These are phyloP conservation scores for Leptopterna dolabrata DNA, from an alignment of 2,888 invertebrate species.

Conservation along the genomic window DNA sequence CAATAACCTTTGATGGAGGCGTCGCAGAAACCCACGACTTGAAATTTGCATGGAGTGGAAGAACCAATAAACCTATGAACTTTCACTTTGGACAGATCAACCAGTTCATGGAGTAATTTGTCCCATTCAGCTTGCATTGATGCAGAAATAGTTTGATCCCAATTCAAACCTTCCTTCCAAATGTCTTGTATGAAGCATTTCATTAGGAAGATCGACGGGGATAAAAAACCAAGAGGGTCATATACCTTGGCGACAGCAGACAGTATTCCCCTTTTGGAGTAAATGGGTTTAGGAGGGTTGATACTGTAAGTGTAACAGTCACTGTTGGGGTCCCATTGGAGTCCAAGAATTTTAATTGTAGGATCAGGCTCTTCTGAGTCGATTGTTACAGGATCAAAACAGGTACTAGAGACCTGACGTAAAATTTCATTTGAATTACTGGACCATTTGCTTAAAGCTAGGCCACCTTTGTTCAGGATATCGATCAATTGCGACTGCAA, in stretches of 20 bases:
- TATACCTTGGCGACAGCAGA: conserved; percentile 35
- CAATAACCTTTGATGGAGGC: neutral
- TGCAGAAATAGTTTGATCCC: neutral
- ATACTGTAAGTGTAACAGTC: conserved; percentile 57
- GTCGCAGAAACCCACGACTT: conserved; percentile 5
- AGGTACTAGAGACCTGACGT: neutral
- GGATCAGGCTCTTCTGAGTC: conserved; percentile 17
- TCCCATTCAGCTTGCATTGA: neutral
- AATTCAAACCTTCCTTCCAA: neutral
- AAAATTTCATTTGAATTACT: conserved; percentile 53
- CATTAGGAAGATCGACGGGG: neutral
- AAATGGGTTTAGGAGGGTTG: neutral
- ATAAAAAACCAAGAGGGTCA: conserved; percentile 10
- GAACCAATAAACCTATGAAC: neutral
- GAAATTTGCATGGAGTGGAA: neutral
- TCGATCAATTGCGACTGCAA: too few relatives aligned
- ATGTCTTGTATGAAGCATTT: neutral
- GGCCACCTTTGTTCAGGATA: neutral
- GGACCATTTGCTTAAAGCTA: conserved; percentile 21
- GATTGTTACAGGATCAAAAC: neutral
- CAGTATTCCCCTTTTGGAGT: conserved; percentile 59
- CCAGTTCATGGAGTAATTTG: neutral
- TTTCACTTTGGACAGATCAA: neutral
- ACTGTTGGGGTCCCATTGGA: conserved; percentile 58
- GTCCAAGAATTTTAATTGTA: conserved; percentile 57